A percentile compares a stretch with the other conserved stretches of the same genome.
These are phyloP conservation scores for Ridgeia piscesae DNA, from an alignment of 1,140 invertebrate species.

Conservation along the genomic window DNA sequence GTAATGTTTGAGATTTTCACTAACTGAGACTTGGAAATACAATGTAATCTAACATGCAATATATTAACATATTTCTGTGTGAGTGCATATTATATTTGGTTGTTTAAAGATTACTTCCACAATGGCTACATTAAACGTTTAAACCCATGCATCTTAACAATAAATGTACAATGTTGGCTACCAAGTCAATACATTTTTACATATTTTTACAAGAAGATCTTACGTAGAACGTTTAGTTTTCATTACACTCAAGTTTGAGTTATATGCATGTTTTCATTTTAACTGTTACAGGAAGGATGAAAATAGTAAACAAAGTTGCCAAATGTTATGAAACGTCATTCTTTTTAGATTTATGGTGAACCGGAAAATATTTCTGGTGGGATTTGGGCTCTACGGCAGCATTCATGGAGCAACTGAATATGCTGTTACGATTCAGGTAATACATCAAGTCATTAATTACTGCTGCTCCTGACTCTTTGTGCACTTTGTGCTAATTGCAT, in stretches of 20 bases:
- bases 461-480: no score
- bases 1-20: not conserved
- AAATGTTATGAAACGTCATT: not conserved
- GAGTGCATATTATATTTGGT: no score
- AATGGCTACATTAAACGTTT: no score
- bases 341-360: constrained; percentile 77
- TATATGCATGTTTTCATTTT: not conserved
- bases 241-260: not conserved
- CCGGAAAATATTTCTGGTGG: constrained; percentile 79
- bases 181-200: no score
- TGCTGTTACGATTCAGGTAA: constrained; percentile 68
- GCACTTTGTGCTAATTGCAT: no score
- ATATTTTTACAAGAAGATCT: no score
- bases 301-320: not conserved
- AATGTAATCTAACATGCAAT: not conserved
- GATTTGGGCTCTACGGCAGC: constrained; percentile 86
- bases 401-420: constrained; percentile 82
- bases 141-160: no score
- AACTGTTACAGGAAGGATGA: not conserved
- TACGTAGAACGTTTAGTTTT: no score
- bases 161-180: no score
- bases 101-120: no score
- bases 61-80: not conserved
- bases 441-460: not conserved
- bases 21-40: not conserved